A percentile compares a stretch with the other conserved stretches of the same genome.
These are phyloP conservation scores for Temnothorax longispinosus DNA, from an alignment of 1,140 invertebrate genomes.

Conservation along the genomic window DNA sequence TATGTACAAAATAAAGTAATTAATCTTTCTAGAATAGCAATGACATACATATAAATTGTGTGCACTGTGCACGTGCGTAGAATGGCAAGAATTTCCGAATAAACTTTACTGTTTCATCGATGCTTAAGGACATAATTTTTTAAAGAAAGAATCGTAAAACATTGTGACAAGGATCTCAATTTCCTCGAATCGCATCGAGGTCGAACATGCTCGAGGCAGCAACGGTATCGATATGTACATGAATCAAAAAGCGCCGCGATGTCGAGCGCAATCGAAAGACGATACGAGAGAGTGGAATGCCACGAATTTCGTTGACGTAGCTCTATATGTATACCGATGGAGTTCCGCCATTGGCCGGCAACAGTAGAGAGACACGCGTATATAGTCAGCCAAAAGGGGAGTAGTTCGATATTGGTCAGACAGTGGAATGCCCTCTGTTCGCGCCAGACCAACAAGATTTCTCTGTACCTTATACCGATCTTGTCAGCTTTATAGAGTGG, in stretches of 20 bases:
- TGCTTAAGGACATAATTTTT: slow-evolving; percentile 26
- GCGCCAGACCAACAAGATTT: slow-evolving; percentile 75
- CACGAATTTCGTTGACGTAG: slow-evolving; percentile 71
- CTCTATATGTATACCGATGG: slow-evolving; percentile 58
- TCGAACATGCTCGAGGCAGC: slow-evolving; percentile 34
- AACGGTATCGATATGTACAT: slow-evolving; percentile 56
- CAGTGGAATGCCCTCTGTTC: slow-evolving; percentile 73
- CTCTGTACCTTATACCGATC: slow-evolving; percentile 68
- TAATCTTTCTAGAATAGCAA: neutral
- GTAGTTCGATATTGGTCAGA: slow-evolving; percentile 72
- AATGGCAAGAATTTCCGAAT: neutral
- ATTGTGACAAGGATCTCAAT: slow-evolving; percentile 59
- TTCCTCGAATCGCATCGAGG: slow-evolving; percentile 50
- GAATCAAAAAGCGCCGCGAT: slow-evolving; percentile 64
- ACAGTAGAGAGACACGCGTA: slow-evolving; percentile 40
- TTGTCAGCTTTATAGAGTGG: slow-evolving; percentile 64
- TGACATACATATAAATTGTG: neutral
- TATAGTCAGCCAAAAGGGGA: slow-evolving; percentile 58
- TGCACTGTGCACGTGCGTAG: neutral
- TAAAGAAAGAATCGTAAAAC: slow-evolving; percentile 43
- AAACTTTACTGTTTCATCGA: neutral
- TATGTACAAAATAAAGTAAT: neutral
- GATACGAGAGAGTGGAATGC: slow-evolving; percentile 68
- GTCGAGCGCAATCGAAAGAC: slow-evolving; percentile 60
- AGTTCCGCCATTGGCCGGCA: slow-evolving; percentile 55